Evolutionary conservation across 2,113 vertebrate genomes (phyloP), one percentile per base, ranked within the genome.

Genomic region (Calidris pygmaea): DNA sequence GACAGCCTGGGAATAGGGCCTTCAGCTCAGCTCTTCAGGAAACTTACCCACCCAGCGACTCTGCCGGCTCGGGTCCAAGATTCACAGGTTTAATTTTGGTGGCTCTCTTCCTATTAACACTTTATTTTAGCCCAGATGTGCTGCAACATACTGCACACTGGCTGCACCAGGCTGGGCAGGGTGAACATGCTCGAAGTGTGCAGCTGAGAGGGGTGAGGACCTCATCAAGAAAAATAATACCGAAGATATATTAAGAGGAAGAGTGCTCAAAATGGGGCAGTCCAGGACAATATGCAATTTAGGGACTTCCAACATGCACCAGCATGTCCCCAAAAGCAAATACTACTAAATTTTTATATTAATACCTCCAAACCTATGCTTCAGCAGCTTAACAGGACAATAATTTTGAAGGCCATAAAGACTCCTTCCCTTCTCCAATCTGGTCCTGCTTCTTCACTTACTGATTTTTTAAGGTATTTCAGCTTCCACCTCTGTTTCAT

Each of bases 131-230:
- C 10, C 63, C 59, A 80, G 59, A 35, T 9, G 6, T 8, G 23
- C 43, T 58, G 45, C 80, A 86, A 41, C 39, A 32, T 4, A 13
- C 63, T 53, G 26, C 7, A 15, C 56, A 21, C 78, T 26, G 27
- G 41, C n/a, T 45, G 52, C 0, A 0, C 18, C 75, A 35, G 30
- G 7, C 32, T 23, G 26, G 37, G 39, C 48, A 76, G 9, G 16
- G 39, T 21, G 22, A 77, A 58, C 35, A 12, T 0, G 1, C 39
- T 74, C 35, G 14, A 27, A 22, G 9, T 0, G 1, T 16, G 37
- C 7, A 1, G 22, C 41, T 87, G 52, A 72, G 55, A 89, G 70
- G 24, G 19, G n/a, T n/a, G 39, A 91, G n/a, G 20, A 87, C 14
- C 26, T 94, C 65, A 74, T 6, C 17, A 63, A 71, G 43, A 39